Conservation (phyloP, 2,888 invertebrate genomes). For the Gnatocerus cornutus region DNA sequence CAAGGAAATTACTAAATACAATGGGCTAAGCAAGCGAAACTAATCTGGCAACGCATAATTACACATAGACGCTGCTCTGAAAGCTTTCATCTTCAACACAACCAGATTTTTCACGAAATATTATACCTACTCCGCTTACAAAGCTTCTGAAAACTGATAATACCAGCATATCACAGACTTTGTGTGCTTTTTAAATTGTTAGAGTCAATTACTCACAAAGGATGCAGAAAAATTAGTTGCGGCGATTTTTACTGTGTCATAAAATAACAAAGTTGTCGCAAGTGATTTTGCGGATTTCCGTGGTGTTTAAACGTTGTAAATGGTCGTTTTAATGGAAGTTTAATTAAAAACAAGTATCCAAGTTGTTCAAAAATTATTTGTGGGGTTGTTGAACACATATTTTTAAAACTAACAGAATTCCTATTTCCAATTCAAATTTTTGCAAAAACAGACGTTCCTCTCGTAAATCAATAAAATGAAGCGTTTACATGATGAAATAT, state of each 20-base stretch:
- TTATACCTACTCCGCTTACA: not conserved
- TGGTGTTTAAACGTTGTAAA: no score
- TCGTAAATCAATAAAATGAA: slow-evolving; percentile 43
- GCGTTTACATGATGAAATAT: slow-evolving; percentile 47
- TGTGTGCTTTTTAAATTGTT: not conserved
- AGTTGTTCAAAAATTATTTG: no score
- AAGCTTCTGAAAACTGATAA: slow-evolving; percentile 1
- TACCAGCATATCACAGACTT: not conserved
- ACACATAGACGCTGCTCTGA: slow-evolving; percentile 5
- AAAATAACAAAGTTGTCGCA: not conserved
- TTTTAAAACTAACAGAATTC: slow-evolving; percentile 3
- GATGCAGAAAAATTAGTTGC: not conserved
- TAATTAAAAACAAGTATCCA: no score
- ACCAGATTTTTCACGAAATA: not conserved
- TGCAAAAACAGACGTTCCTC: slow-evolving; percentile 5
- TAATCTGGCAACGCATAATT: slow-evolving; percentile 25
- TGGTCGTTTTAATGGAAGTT: no score
- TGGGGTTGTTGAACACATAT: no score
- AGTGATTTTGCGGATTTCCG: not conserved
- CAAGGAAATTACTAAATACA: slow-evolving; percentile 1
- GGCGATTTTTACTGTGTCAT: not conserved
- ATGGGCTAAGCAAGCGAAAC: slow-evolving; percentile 16
- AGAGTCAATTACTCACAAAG: not conserved
- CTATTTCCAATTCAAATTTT: not conserved
- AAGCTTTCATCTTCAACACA: slow-evolving; percentile 21